phyloP scores from a whole-genome alignment of 2,113 vertebrate species.

The Charadrius vociferus region DNA sequence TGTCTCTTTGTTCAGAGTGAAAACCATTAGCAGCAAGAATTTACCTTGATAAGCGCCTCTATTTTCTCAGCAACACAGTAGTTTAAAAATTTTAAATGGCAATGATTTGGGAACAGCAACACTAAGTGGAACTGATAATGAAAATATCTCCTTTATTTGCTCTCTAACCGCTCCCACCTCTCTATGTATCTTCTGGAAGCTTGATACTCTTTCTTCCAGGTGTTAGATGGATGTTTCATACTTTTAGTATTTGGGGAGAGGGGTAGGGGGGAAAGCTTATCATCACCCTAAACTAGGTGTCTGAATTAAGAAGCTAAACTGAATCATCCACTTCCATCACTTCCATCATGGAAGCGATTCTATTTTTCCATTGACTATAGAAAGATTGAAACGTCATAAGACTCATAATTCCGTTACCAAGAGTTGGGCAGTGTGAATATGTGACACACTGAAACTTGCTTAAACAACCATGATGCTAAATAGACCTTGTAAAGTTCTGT shows the following conservation, averaged over 20 bases:
- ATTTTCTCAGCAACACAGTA: not conserved
- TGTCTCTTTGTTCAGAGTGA: not conserved
- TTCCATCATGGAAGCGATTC: not conserved
- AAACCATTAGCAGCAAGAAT: not conserved
- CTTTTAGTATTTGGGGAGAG: not conserved
- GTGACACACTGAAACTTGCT: not conserved
- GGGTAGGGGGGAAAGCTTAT: rapidly evolving
- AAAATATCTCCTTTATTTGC: not conserved
- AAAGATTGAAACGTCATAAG: not conserved
- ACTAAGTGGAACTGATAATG: not conserved
- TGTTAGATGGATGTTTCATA: not conserved
- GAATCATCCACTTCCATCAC: not conserved
- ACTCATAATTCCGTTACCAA: not conserved
- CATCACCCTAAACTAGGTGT: not conserved
- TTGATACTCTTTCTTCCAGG: not conserved
- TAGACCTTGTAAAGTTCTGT: not conserved
- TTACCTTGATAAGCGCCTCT: not conserved
- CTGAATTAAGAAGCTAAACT: not conserved
- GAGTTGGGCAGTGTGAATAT: not conserved
- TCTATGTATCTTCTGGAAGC: not conserved
- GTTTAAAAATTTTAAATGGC: not conserved
- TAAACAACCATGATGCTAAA: not conserved
- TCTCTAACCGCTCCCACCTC: not conserved
- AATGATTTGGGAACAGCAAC: not conserved
- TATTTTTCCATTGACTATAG: not conserved